phyloP scores from a whole-genome alignment of 1,140 invertebrate genomes.

The Wasmannia auropunctata region DNA sequence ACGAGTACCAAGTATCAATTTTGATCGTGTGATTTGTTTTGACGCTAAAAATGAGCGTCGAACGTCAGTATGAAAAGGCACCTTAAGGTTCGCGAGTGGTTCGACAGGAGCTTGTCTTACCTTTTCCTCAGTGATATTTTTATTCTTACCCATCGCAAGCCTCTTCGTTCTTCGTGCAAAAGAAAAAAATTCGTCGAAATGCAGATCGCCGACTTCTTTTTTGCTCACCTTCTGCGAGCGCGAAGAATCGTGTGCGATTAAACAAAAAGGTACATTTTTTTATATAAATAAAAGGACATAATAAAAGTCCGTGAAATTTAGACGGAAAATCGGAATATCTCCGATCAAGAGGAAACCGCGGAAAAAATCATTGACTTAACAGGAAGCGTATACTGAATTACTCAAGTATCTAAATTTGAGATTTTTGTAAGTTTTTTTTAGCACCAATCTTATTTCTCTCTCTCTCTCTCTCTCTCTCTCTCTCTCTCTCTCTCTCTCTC shows the following conservation, averaged over 20 bases:
- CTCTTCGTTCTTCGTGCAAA: neutral
- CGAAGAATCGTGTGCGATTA: neutral
- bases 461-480: neutral
- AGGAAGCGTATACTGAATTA: neutral
- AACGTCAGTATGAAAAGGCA: no score
- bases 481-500: neutral
- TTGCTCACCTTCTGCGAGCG: no score
- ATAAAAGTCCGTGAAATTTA: neutral
- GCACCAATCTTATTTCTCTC: neutral
- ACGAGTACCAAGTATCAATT: no score
- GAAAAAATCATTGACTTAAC: neutral
- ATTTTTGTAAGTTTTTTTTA: neutral
- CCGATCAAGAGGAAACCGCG: neutral
- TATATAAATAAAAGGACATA: neutral
- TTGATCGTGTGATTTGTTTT: no score
- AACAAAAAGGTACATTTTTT: neutral
- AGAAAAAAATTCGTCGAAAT: neutral
- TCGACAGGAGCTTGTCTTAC: constrained; percentile 19
- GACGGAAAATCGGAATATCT: neutral
- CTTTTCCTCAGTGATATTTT: no score
- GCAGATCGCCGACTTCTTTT: neutral
- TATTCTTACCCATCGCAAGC: neutral
- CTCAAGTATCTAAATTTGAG: no score
- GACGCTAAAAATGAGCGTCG: no score
- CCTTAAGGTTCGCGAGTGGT: no score